Evolutionary conservation across 1,140 invertebrate species (phyloP), one percentile per base, ranked within the genome.

Genomic region (Harpegnathos saltator): DNA sequence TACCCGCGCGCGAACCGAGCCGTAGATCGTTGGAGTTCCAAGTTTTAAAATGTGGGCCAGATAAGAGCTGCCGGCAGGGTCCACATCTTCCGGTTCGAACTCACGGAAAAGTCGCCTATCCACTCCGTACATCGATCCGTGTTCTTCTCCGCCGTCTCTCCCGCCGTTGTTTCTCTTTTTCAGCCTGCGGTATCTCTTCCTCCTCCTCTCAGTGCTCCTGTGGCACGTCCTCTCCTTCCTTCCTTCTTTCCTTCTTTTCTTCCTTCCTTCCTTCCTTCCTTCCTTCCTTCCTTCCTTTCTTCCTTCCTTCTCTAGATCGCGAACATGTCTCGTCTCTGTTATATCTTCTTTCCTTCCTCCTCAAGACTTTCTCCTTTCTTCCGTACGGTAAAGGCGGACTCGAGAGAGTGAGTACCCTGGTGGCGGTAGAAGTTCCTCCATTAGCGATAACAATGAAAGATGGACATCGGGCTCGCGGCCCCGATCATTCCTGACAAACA

Each of bases 381-480:
- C 33, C 65, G 24, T 63, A 81, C 74, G n/a, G 81, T 69, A 89
- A 84, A 65, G 61, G 44, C 80, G 83, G 38, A 77, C 48, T 38
- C 38, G 80, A 73, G 73, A 73, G 73, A 84, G 83, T 66, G 81
- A 84, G 59, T 73, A 75, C 50, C 38, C 38, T 74, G 82, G 62
- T 77, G 63, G 78, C 72, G 58, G 88, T 83, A 88, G 86, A 92
- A 92, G 90, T 92, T 92, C 88, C 82, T 92, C 91, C 91, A 92
- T 92, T 92, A 92, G 85, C 86, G 91, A 92, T 92, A 92, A 92
- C 90, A 92, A 92, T 92, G 91, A 92, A 92, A 92, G 90, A 92
- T 92, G 90, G 85, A 91, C 87, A 89, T 69, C 65, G 68, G 81
- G 73, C 62, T 85, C 82, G 63, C 54, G 82, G 73, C 82, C 65